Percentiles rank a stretch among this genome's conserved stretches.
Evolutionary conservation across 2,888 invertebrate genomes (phyloP).

Genomic region (Agrochola litura): DNA sequence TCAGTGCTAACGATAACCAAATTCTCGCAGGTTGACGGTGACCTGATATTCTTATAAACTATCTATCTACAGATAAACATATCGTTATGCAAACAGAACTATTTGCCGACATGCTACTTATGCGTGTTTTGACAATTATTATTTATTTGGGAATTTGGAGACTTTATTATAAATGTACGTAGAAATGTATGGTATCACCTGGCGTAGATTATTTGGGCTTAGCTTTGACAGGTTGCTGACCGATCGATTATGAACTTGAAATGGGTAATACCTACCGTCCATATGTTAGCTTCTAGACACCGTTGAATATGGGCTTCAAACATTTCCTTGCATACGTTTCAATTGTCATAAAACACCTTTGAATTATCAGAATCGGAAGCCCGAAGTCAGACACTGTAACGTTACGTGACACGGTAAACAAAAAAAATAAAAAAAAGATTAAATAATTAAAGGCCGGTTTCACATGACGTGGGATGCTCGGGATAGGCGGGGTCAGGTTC

Average conservation of each 20-base stretch:
- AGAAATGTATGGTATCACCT: conserved; percentile 38
- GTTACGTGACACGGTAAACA: too few relatives aligned
- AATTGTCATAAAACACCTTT: too few relatives aligned
- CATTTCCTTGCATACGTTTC: background rate
- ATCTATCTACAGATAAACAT: conserved; percentile 54
- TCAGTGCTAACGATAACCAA: conserved; percentile 45
- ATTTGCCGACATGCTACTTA: conserved; percentile 59
- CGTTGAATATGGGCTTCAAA: background rate
- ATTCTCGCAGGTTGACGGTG: conserved; percentile 59
- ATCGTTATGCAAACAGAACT: conserved; percentile 58
- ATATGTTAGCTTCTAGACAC: background rate
- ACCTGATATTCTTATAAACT: conserved; percentile 28
- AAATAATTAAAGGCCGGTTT: too few relatives aligned
- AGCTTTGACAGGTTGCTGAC: conserved; percentile 49
- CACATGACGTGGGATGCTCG: too few relatives aligned
- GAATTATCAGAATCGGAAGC: too few relatives aligned
- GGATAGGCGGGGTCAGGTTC: too few relatives aligned
- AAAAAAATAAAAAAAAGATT: too few relatives aligned
- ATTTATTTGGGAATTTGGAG: conserved; percentile 54
- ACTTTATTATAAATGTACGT: conserved; percentile 50
- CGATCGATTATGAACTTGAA: conserved; percentile 22
- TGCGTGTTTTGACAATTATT: conserved; percentile 61
- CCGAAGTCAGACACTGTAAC: too few relatives aligned
- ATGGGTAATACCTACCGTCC: too few relatives aligned
- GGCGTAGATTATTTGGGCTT: conserved; percentile 43